A percentile compares a stretch with the other conserved stretches of the same genome.
phyloP scores from a whole-genome alignment of 2,888 invertebrate genomes.

The Hypomecis punctinalis region DNA sequence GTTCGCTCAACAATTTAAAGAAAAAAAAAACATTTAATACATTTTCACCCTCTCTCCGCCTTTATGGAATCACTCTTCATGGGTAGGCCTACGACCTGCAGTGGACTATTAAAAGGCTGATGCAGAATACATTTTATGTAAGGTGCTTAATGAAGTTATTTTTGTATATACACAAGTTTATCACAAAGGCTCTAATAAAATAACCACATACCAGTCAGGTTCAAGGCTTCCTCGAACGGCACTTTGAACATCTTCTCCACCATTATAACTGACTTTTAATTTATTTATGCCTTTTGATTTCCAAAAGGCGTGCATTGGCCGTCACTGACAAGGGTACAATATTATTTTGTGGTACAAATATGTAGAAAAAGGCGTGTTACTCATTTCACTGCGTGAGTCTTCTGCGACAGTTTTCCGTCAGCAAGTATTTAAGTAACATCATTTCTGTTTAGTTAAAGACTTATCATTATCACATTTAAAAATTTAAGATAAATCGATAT shows the following conservation, averaged over 20 bases:
- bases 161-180: background rate
- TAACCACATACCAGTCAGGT: slow-evolving; percentile 55
- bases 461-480: slow-evolving; percentile 5
- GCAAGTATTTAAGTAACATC: slow-evolving; percentile 14
- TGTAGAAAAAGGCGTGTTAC: slow-evolving; percentile 13
- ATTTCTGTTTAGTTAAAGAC: slow-evolving; percentile 1
- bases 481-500: background rate
- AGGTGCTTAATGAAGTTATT: background rate
- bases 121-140: background rate
- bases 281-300: slow-evolving; percentile 1
- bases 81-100: no score
- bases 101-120: no score
- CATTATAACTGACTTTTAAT: slow-evolving; percentile 43
- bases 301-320: slow-evolving; percentile 17
- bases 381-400: slow-evolving; percentile 26
- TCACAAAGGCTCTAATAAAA: background rate
- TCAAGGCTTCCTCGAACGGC: slow-evolving; percentile 61
- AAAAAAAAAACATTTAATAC: no score
- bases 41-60: no score
- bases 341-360: slow-evolving; percentile 22
- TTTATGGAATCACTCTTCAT: no score
- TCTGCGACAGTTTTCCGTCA: slow-evolving; percentile 7
- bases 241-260: slow-evolving; percentile 51
- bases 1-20: no score
- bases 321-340: slow-evolving; percentile 20